Evolutionary conservation across 1,140 invertebrate genomes (phyloP).

Genomic region (Anastrepha obliqua): DNA sequence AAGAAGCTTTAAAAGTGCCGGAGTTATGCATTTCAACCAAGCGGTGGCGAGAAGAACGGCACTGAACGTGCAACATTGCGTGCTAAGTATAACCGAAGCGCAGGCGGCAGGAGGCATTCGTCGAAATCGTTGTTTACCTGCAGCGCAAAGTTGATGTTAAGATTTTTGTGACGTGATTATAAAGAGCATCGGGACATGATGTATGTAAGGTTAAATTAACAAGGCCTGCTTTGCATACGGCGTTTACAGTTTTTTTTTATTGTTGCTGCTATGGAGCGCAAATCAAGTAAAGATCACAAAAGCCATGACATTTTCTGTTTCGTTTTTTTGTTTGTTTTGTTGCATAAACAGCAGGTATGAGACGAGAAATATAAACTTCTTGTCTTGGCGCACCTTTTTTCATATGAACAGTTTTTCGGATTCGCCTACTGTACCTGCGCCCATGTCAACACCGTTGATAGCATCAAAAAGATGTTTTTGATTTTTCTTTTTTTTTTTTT

Average conservation of each 20-base stretch:
- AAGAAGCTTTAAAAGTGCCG: background rate
- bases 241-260: background rate
- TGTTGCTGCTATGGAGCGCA: background rate
- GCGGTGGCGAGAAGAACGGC: background rate
- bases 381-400: constrained; percentile 31
- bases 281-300: constrained; percentile 37
- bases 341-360: background rate
- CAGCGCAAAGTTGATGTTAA: background rate
- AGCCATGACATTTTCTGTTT: background rate
- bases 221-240: background rate
- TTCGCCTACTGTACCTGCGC: background rate
- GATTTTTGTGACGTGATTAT: background rate
- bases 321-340: background rate
- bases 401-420: background rate
- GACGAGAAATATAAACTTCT: background rate
- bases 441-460: constrained; percentile 9
- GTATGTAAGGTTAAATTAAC: background rate
- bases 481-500: background rate
- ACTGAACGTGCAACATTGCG: background rate
- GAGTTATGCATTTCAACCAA: background rate
- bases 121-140: background rate
- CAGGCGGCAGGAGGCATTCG: background rate
- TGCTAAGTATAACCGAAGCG: background rate
- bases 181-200: background rate
- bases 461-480: background rate